These are phyloP conservation scores for Psittacula echo DNA, from an alignment of 2,797 vertebrate species.

Conservation along the genomic window DNA sequence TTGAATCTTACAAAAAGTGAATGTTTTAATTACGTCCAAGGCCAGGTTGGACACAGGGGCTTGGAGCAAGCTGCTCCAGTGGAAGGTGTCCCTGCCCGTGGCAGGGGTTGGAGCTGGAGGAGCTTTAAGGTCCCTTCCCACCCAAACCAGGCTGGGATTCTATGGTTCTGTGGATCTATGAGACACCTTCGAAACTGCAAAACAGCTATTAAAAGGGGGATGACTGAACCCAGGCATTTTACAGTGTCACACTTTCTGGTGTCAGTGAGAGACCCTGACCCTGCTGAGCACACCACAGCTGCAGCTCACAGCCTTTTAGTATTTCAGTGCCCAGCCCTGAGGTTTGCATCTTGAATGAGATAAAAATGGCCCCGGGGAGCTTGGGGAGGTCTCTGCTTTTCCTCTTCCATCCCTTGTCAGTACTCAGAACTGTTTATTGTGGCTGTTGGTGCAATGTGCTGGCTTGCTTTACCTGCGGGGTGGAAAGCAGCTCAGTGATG, in stretches of 20 bases:
- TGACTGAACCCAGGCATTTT: accelerated
- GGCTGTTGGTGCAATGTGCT: accelerated
- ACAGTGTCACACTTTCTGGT: accelerated
- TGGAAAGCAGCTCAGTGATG: background rate
- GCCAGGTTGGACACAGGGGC: background rate
- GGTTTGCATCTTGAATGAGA: background rate
- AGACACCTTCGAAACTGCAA: background rate
- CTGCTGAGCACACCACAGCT: too few relatives aligned
- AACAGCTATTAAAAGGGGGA: accelerated
- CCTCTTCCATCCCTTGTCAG: background rate
- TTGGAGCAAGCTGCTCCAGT: background rate
- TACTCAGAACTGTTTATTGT: background rate
- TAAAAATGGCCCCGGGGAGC: accelerated
- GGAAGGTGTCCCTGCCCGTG: background rate
- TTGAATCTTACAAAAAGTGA: accelerated
- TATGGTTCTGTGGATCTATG: background rate
- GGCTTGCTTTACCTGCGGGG: background rate
- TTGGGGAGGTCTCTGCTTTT: background rate
- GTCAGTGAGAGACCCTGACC: background rate
- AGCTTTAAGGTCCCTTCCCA: background rate
- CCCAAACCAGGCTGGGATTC: background rate
- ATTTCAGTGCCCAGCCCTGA: background rate
- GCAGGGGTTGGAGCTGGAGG: too few relatives aligned
- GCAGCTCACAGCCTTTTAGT: accelerated
- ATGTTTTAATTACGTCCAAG: background rate